Evolutionary conservation across 2,888 invertebrate genomes (phyloP), one percentile per base, ranked within the genome.

Genomic region (Alloplasta piceator): DNA sequence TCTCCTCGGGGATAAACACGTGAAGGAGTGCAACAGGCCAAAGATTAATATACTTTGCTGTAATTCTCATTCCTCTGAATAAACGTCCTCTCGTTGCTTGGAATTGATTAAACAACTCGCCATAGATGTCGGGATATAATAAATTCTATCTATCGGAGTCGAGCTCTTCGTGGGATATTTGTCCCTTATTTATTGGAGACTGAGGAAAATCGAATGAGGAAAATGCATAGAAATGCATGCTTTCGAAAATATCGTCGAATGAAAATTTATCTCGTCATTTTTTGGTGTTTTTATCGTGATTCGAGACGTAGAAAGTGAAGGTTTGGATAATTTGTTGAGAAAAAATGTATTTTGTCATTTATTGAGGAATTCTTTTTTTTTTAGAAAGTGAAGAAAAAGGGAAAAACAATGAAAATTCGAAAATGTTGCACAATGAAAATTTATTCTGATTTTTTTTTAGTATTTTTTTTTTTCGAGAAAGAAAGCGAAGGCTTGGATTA

Each of bases 91-190:
- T 14, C 39, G n/a, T 39, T 5, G 10, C 10, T 7, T 55, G 26
- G 73, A 78, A 78, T 78, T 73, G 70, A 79, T 79, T 70, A 79
- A 74, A 74, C 74, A 71, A 74, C 75, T 61, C 75, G 12, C 14
- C 56, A 64, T 56, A 16, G 46, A 48, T 41, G 58, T 63, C 50
- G 48, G 70, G 58, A 66, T 66, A 74, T 26, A 70, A 26, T 26
- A 26, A 26, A 26, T 26, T 26, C 26, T 26, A 26, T 64, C 50
- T 63, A 73, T 73, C 63, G 55, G 43, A n/a, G 12, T 12, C 50
- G 39, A 16, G 56, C 64, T 74, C 64, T n/a, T 41, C 50, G 41
- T 41, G 50, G 39, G 48, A 68, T 72, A 78, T 78, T 78, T 56
- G 56, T 73, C n/a, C 56, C 26, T 9, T 58, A 26, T 26, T 26